Conservation (phyloP, 2,113 vertebrate species). For the Monarcha castaneiventris region DNA sequence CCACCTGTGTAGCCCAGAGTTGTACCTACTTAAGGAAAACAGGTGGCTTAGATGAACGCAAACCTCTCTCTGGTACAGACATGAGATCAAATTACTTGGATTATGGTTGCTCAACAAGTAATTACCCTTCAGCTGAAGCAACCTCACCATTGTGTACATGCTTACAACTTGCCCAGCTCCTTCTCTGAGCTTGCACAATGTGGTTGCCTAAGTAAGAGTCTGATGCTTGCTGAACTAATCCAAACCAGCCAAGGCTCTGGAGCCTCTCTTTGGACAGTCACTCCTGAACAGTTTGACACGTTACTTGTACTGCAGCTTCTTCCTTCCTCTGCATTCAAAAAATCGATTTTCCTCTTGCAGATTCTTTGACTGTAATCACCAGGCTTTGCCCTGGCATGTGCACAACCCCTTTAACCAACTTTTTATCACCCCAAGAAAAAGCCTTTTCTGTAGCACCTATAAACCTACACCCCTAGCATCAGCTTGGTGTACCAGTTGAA, state of each 20-base stretch:
- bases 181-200: neutral
- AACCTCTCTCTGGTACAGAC: neutral
- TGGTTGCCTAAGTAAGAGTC: neutral
- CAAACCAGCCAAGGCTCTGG: neutral
- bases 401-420: neutral
- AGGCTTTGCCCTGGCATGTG: neutral
- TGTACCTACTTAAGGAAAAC: neutral
- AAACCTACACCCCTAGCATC: neutral
- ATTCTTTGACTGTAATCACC: neutral
- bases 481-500: neutral
- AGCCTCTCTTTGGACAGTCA: neutral
- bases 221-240: neutral
- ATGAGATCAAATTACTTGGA: neutral
- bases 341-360: neutral
- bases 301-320: neutral
- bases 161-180: neutral
- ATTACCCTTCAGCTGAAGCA: conserved; percentile 31
- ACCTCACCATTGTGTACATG: neutral
- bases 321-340: neutral
- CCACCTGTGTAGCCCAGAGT: neutral
- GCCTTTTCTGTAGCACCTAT: neutral
- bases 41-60: neutral
- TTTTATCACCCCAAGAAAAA: neutral
- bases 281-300: neutral
- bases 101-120: conserved; percentile 19